A percentile compares a stretch with the other conserved stretches of the same genome.
Evolutionary conservation across 92 coral and sea anemone species (phyloP).

Genomic region (Porites lobata): DNA sequence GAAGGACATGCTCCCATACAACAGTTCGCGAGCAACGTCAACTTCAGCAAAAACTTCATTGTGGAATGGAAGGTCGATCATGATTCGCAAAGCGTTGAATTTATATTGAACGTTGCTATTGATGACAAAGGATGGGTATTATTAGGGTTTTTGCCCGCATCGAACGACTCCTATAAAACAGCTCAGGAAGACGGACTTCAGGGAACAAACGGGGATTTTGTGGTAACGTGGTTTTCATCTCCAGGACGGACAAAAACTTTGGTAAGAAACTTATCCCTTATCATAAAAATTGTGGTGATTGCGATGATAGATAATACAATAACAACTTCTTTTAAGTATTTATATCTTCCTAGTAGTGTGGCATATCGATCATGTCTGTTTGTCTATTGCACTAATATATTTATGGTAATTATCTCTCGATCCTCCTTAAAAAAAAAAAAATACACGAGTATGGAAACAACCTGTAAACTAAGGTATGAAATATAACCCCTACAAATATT

Average conservation of each 20-base stretch:
- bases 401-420: no score
- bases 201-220: conserved; percentile 57
- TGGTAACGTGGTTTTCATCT: conserved; percentile 49
- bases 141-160: conserved; percentile 71
- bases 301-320: background rate
- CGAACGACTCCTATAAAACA: conserved; percentile 7
- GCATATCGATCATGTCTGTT: no score
- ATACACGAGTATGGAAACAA: no score
- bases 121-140: conserved; percentile 78
- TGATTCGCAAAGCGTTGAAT: conserved; percentile 36
- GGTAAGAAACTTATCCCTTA: conserved; percentile 20
- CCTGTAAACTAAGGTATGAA: no score
- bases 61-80: conserved; percentile 67
- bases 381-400: no score
- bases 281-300: background rate
- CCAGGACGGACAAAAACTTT: conserved; percentile 22
- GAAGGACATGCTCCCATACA: background rate
- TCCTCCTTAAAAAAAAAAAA: no score
- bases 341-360: no score
- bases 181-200: background rate
- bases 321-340: background rate
- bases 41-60: conserved; percentile 35
- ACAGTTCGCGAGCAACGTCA: conserved; percentile 8
- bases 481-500: no score
- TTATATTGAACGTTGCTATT: conserved; percentile 42